Conservation (phyloP, 2,888 invertebrate species). For the Teinopalpus imperialis region DNA sequence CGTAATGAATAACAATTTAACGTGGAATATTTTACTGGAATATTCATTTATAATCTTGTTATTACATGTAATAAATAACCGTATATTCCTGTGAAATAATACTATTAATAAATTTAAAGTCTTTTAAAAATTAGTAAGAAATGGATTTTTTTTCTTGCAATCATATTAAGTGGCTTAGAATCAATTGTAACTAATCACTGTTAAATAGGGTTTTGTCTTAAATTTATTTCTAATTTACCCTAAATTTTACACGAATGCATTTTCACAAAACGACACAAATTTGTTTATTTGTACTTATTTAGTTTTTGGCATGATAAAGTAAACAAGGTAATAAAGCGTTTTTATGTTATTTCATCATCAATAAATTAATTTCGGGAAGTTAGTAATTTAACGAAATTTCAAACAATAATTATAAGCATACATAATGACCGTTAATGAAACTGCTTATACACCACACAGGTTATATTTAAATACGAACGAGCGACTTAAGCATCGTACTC, state of each 20-base stretch:
- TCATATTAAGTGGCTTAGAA: background rate
- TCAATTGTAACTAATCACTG: no score
- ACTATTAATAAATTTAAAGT: no score
- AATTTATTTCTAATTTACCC: no score
- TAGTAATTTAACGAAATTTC: constrained; percentile 8
- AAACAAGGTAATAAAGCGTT: background rate
- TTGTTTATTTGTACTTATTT: constrained; percentile 1
- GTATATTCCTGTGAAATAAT: no score
- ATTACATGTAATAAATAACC: no score
- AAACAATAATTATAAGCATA: constrained; percentile 9
- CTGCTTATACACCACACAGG: constrained; percentile 18
- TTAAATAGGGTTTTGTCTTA: no score
- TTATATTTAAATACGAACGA: constrained; percentile 19
- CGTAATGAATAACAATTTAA: constrained; percentile 12
- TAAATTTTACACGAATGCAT: background rate
- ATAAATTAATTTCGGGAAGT: constrained; percentile 9
- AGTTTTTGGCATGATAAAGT: background rate
- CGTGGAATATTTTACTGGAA: background rate
- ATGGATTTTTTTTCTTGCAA: background rate
- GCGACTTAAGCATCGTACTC: constrained; percentile 8
- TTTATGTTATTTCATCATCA: no score
- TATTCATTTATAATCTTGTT: no score
- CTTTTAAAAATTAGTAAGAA: no score
- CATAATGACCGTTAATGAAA: constrained; percentile 12
- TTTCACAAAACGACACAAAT: background rate